These are phyloP conservation scores for Antheraea yamamai DNA, from an alignment of 2,888 invertebrate species.

Conservation along the genomic window DNA sequence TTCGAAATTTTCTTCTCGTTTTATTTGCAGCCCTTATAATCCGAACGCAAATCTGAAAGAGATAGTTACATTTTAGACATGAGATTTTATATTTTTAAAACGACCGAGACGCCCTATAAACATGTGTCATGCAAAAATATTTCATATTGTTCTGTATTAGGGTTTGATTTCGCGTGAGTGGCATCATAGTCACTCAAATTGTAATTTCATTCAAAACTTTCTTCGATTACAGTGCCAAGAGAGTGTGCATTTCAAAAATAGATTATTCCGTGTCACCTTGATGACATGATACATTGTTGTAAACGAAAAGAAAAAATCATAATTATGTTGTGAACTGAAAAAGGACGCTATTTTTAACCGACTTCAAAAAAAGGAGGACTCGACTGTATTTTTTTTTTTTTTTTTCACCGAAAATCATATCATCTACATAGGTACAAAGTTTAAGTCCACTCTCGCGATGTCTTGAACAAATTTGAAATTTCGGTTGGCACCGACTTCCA, in stretches of 20 bases:
- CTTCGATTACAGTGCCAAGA: not conserved
- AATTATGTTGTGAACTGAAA: not conserved
- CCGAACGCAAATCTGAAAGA: not conserved
- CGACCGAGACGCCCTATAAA: not conserved
- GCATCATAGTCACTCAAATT: not conserved
- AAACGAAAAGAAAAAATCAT: not conserved
- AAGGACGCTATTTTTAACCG: too few relatives aligned
- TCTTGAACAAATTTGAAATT: too few relatives aligned
- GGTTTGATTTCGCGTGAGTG: not conserved
- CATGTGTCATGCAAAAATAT: not conserved
- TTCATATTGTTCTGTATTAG: not conserved
- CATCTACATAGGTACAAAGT: too few relatives aligned
- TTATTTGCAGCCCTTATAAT: too few relatives aligned
- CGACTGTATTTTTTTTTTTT: too few relatives aligned
- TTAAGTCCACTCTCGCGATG: too few relatives aligned
- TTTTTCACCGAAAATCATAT: too few relatives aligned
- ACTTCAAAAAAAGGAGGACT: too few relatives aligned
- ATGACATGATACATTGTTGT: not conserved
- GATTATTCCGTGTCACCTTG: not conserved
- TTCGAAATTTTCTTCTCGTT: too few relatives aligned
- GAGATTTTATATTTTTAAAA: conserved; percentile 1
- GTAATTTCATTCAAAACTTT: conserved; percentile 8
- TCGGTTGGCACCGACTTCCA: too few relatives aligned
- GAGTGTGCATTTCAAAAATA: not conserved
- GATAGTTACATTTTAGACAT: not conserved